phyloP scores from a whole-genome alignment of 2,113 vertebrate species.

The Neogobius melanostomus region DNA sequence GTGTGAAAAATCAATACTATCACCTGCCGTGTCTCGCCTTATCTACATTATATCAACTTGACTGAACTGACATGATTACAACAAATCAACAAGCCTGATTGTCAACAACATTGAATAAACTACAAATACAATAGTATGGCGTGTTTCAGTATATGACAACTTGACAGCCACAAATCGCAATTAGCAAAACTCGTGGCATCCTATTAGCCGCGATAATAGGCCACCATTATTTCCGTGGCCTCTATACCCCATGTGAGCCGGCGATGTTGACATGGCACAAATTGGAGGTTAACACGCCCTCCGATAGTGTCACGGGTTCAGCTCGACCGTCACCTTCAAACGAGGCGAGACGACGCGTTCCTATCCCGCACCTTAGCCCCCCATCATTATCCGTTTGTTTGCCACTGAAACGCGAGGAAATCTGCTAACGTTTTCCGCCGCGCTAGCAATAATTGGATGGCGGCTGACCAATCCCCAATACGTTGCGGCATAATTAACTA shows the following conservation, averaged over 20 bases:
- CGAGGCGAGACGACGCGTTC: background rate
- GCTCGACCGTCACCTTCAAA: background rate
- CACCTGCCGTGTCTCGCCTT: too few relatives aligned
- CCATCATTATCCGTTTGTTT: conserved; percentile 10
- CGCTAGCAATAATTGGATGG: conserved; percentile 19
- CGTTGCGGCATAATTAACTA: conserved; percentile 32
- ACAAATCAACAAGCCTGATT: too few relatives aligned
- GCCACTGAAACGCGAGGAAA: background rate
- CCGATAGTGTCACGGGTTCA: background rate
- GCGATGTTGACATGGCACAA: background rate
- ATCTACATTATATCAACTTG: too few relatives aligned
- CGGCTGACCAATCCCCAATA: conserved; percentile 30
- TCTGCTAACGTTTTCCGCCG: conserved; percentile 9
- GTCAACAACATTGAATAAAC: too few relatives aligned
- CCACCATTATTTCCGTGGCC: background rate
- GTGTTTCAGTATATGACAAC: too few relatives aligned
- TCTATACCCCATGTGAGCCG: background rate
- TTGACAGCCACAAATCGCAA: background rate
- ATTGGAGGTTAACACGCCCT: background rate
- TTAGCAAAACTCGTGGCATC: background rate
- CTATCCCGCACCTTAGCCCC: background rate
- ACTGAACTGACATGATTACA: too few relatives aligned
- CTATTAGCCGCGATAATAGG: background rate
- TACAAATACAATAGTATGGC: too few relatives aligned
- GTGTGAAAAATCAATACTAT: too few relatives aligned